phyloP scores from a whole-genome alignment of 2,797 vertebrate species.

The Halcyon leucocephala region DNA sequence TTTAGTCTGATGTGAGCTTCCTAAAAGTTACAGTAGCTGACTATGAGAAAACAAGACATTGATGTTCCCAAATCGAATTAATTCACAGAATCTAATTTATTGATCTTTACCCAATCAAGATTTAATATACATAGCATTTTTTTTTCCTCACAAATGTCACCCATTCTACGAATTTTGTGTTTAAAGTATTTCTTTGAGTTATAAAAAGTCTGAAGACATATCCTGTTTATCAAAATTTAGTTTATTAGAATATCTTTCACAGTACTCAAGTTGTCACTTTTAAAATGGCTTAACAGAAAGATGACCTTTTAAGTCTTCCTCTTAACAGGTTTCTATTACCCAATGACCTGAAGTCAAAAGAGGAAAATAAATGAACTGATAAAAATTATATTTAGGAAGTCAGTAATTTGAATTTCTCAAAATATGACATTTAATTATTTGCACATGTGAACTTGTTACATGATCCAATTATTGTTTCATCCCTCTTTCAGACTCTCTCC shows the following conservation, averaged over 20 bases:
- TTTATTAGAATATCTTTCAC: background rate
- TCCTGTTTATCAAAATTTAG: background rate
- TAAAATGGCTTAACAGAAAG: background rate
- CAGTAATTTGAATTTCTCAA: slow-evolving; percentile 7
- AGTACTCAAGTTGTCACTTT: background rate
- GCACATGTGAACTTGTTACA: background rate
- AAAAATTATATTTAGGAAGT: background rate
- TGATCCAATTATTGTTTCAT: background rate
- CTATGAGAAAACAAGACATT: background rate
- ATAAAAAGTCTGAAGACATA: background rate
- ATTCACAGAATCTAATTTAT: background rate
- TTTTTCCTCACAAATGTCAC: background rate
- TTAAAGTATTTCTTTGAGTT: background rate
- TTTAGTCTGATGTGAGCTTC: background rate
- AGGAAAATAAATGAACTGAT: background rate
- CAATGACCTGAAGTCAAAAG: background rate
- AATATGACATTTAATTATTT: slow-evolving; percentile 27
- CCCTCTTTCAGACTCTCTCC: background rate
- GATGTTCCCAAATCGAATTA: background rate
- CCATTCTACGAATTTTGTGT: background rate
- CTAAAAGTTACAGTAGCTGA: background rate
- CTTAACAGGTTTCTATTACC: background rate
- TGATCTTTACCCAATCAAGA: background rate
- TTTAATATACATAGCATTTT: background rate
- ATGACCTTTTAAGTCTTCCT: background rate